Percentiles rank a stretch among this genome's conserved stretches.
These are phyloP conservation scores for Chromoteleia sp. DNA, from an alignment of 2,888 invertebrate species.

Conservation along the genomic window DNA sequence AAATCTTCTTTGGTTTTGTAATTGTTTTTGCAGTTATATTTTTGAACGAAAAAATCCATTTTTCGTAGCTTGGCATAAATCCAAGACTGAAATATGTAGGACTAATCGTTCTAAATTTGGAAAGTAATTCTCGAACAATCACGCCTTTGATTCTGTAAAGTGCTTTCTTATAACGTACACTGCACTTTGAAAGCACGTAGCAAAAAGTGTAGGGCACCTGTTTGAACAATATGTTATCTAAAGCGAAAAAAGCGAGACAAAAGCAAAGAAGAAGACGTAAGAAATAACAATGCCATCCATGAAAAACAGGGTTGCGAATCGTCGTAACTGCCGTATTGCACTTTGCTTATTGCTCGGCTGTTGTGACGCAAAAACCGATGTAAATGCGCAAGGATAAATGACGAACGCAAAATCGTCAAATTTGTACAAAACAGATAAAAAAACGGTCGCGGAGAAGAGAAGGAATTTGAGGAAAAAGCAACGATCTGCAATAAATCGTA, in stretches of 20 bases:
- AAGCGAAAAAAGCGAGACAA: conserved; percentile 53
- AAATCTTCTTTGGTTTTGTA: neutral
- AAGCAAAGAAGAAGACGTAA: conserved; percentile 49
- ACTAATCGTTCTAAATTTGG: conserved; percentile 62
- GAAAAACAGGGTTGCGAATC: conserved; percentile 56
- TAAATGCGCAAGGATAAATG: conserved; percentile 43
- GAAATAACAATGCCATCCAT: conserved; percentile 66
- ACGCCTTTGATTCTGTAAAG: conserved; percentile 62
- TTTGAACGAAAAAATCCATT: neutral
- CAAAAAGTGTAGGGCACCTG: conserved; percentile 60
- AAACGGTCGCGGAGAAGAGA: neutral
- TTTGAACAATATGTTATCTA: conserved; percentile 66
- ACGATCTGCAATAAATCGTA: conserved; percentile 12
- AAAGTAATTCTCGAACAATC: conserved; percentile 64
- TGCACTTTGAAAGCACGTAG: conserved; percentile 58
- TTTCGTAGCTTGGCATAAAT: conserved; percentile 23
- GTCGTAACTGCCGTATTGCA: conserved; percentile 63
- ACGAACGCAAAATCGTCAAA: conserved; percentile 29
- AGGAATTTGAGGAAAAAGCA: neutral
- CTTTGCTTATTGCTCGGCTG: conserved; percentile 68
- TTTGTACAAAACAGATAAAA: neutral
- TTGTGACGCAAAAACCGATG: conserved; percentile 48
- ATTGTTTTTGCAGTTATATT: conserved; percentile 1
- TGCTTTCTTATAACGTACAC: conserved; percentile 64
- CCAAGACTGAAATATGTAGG: conserved; percentile 45